These are phyloP conservation scores for Diplodus puntazzo DNA, from an alignment of 2,797 vertebrate genomes.

Conservation along the genomic window DNA sequence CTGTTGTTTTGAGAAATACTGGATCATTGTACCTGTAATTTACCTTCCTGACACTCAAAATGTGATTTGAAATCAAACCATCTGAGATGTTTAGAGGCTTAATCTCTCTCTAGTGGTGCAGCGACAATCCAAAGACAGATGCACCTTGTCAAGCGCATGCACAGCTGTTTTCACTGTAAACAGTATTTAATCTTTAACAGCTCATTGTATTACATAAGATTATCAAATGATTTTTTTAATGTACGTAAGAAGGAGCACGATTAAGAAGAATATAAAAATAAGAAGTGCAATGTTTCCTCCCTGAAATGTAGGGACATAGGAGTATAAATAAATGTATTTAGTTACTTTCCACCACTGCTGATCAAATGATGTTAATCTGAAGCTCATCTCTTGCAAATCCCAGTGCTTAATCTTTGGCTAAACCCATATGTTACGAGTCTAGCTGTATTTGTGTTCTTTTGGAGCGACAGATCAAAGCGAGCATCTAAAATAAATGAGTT, in stretches of 20 bases:
- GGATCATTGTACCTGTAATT: not conserved
- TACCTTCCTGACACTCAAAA: not conserved
- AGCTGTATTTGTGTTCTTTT: constrained; percentile 38
- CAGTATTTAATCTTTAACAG: not conserved
- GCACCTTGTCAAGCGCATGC: not conserved
- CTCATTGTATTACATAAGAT: not conserved
- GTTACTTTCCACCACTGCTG: constrained; percentile 32
- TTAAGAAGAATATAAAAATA: not conserved
- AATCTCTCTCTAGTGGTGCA: not conserved
- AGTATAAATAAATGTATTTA: constrained; percentile 8
- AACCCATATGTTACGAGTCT: constrained; percentile 58
- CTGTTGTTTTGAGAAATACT: not conserved
- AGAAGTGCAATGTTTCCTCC: not conserved
- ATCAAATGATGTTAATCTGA: constrained; percentile 69
- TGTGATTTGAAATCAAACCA: not conserved
- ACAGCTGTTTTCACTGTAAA: not conserved
- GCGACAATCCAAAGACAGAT: not conserved
- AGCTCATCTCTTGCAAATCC: constrained; percentile 74
- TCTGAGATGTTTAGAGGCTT: not conserved
- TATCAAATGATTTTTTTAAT: not conserved
- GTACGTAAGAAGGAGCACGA: not conserved
- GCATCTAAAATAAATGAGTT: constrained; percentile 47
- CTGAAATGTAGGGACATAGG: not conserved
- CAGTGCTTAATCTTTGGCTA: constrained; percentile 60
- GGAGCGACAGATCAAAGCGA: constrained; percentile 18